Base-by-base conservation (phyloP, 1,140 invertebrate genomes). In the Piezodorus guildinii region DNA sequence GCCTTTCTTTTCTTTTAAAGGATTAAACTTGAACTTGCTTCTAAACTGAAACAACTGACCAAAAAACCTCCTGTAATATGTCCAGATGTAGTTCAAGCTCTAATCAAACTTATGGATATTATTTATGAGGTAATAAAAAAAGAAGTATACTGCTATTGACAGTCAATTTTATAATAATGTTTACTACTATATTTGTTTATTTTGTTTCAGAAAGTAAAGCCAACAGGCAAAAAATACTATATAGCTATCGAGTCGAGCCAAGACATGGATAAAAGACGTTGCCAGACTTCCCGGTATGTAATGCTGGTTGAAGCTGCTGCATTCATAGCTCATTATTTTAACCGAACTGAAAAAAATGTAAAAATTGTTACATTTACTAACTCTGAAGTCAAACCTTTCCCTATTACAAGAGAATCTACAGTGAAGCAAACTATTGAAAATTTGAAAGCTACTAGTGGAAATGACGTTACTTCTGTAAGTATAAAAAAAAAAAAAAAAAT, bases 1-100 rank as follows among this genome's bases (percentile, higher is more conserved):
- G n/a, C 34, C 0, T 60, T 2, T 60, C 1, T 60, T 25, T 34
- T 46, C 3, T 46, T 34, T 46, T 65, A 49, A 17, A 65, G 63
- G 15, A n/a, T 65, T 16, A 65, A 65, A 49, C 25, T 65, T 2
- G 63, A 65, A 14, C 21, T 45, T 34, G 63, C 43, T 15, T 46
- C 23, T 23, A 56, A 56, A 56, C 15, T 56, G 6, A 21, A 56
- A 21, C 52, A 25, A 23, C 6, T 25, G 4, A 16, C 4, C 5
- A 56, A 56, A 14, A 56, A 56, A 25, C 52, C 52, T 1, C 52
- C 52, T 5, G 23, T 56, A 5, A 21, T 56, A 16, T 23, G 23
- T 27, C 23, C 52, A 23, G 52, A 56, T 16, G 14, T 56, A 6
- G 23, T 25, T 14, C 14, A 25, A 23, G 52, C 52, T 56, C 23